Base-by-base conservation (phyloP, 1,140 invertebrate genomes). In the Mycetomoellerius zeteki region DNA sequence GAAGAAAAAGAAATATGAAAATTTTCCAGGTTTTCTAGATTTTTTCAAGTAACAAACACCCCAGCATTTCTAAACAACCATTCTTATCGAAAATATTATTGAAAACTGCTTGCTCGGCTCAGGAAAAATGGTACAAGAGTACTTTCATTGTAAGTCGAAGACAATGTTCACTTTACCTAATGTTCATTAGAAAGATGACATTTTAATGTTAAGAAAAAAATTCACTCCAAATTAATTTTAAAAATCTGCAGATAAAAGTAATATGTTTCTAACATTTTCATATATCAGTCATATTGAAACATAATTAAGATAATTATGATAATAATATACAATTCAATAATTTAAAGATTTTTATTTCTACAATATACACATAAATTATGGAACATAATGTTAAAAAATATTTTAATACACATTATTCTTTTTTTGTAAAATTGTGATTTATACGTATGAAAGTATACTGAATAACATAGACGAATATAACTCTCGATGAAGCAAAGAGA, bases 71-170 rank as follows among this genome's bases (percentile, higher is more conserved):
- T 50, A 60, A 73, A 27, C 24, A 47, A 73, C 73, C 33, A 58
- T 54, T 43, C 19, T 2, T 30, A 54, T 80, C 19, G 19, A 73
- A 47, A 82, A 82, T 21, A 73, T 82, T 43, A 58, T 72, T 7
- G 19, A 82, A 73, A 82, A 30, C 12, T 54, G 37, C 24, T 47
- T 27, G 33, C 24, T 47, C 30, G 21, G 2, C 1, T 47, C 21
- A 4, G 0, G 14, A 50, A 67, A 81, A 71, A 69, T 80, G 14
- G 5, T 56, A 75, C n/a, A n/a, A 37, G 8, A 8, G n/a, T 24
- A 47, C 14, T 47, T 69, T 69, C 3, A 69, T 47, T 47, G 21
- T 47, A 65, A 33, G 8, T 33, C 3, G 1, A 69, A 69, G 5
- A 69, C 24, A 21, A 16, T 14, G 12, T 50, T 69, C 6, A 47